phyloP scores from a whole-genome alignment of 2,888 invertebrate species.

The Stenoptilia bipunctidactyla region DNA sequence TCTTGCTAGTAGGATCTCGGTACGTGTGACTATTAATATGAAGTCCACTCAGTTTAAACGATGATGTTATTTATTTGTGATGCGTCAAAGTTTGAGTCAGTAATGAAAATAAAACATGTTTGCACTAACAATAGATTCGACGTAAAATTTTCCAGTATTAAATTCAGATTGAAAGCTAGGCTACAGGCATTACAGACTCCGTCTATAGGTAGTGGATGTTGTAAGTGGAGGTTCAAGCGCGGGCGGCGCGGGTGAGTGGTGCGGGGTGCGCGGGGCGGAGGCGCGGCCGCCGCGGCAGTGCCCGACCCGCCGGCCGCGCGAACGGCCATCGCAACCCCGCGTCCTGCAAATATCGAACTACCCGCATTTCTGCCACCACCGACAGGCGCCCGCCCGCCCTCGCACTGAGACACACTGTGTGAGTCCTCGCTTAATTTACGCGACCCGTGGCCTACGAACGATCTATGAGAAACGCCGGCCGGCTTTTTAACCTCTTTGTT shows the following conservation, averaged over 20 bases:
- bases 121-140: too few relatives aligned
- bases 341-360: slow-evolving; percentile 9
- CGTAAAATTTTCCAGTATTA: too few relatives aligned
- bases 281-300: slow-evolving; percentile 56
- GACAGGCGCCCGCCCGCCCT: slow-evolving; percentile 15
- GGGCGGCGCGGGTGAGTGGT: slow-evolving; percentile 34
- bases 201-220: too few relatives aligned
- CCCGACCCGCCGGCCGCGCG: slow-evolving; percentile 67
- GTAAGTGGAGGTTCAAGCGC: slow-evolving; percentile 45
- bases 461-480: slow-evolving; percentile 42
- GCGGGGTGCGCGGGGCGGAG: slow-evolving; percentile 42
- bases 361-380: slow-evolving; percentile 10
- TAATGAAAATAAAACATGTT: too few relatives aligned
- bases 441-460: too few relatives aligned
- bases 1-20: too few relatives aligned
- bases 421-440: slow-evolving; percentile 3
- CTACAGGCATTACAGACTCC: background rate
- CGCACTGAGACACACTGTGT: slow-evolving; percentile 6
- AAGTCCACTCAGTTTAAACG: too few relatives aligned
- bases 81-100: too few relatives aligned
- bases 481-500: slow-evolving; percentile 46
- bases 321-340: slow-evolving; percentile 56
- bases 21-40: too few relatives aligned
- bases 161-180: background rate
- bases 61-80: too few relatives aligned